These are phyloP conservation scores for Piprites chloris DNA, from an alignment of 2,113 vertebrate genomes.

Conservation along the genomic window DNA sequence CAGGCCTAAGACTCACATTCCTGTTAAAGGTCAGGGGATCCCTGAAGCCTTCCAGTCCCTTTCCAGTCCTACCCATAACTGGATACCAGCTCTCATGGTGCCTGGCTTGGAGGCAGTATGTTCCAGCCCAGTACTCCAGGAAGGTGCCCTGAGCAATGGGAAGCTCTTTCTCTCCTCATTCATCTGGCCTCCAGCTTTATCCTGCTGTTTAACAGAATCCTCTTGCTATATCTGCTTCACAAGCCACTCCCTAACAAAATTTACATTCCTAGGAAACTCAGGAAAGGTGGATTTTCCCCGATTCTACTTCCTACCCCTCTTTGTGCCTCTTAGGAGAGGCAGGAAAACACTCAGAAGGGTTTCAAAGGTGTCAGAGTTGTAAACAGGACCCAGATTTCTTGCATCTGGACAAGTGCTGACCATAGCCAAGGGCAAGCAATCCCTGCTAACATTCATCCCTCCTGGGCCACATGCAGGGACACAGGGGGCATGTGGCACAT, in stretches of 20 bases:
- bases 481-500: accelerated
- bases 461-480: neutral
- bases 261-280: neutral
- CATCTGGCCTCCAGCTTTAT: neutral
- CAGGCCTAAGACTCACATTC: accelerated
- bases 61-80: neutral
- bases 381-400: neutral
- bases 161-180: neutral
- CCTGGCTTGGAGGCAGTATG: neutral
- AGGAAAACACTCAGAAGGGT: neutral
- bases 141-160: neutral
- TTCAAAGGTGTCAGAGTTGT: neutral
- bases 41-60: neutral
- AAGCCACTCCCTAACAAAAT: neutral
- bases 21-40: neutral
- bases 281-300: neutral
- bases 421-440: neutral
- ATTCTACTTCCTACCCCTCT: accelerated
- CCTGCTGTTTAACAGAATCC: neutral
- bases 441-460: too few relatives aligned
- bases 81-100: accelerated
- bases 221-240: neutral
- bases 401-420: neutral
- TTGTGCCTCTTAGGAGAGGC: accelerated
- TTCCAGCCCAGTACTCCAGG: neutral